Percentiles rank a stretch among this genome's conserved stretches.
Conservation (phyloP, 2,888 invertebrate genomes). For the Noctua pronuba region DNA sequence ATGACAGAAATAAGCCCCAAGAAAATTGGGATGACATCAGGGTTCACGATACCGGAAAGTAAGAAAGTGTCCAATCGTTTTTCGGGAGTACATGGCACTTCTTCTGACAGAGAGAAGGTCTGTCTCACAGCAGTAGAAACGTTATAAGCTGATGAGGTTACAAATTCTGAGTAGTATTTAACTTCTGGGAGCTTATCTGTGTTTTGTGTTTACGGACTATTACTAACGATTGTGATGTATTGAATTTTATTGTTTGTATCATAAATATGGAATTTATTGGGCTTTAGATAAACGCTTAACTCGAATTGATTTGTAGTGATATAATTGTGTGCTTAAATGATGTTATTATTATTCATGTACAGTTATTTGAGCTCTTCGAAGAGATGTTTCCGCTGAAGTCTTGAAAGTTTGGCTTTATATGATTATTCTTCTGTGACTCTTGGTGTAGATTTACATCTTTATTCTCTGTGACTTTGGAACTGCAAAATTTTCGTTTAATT, state of each 20-base stretch:
- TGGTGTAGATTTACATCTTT: background rate
- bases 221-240: conserved; percentile 43
- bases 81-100: background rate
- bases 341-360: conserved; percentile 8
- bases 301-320: conserved; percentile 44
- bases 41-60: background rate
- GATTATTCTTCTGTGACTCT: background rate
- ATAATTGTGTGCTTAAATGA: conserved; percentile 8
- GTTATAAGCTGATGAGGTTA: background rate
- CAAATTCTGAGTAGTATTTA: background rate
- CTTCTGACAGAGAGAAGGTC: background rate
- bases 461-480: background rate
- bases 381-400: background rate
- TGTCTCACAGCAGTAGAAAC: background rate
- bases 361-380: background rate
- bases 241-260: conserved; percentile 52
- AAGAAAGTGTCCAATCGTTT: background rate
- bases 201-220: conserved; percentile 23
- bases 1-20: background rate
- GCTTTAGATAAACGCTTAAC: conserved; percentile 39
- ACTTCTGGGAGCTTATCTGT: conserved; percentile 19
- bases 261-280: conserved; percentile 50
- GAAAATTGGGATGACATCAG: background rate
- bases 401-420: conserved; percentile 2
- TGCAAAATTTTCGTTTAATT: background rate